Evolutionary conservation across 2,888 invertebrate genomes (phyloP).

Genomic region (Cynaeus angustus): DNA sequence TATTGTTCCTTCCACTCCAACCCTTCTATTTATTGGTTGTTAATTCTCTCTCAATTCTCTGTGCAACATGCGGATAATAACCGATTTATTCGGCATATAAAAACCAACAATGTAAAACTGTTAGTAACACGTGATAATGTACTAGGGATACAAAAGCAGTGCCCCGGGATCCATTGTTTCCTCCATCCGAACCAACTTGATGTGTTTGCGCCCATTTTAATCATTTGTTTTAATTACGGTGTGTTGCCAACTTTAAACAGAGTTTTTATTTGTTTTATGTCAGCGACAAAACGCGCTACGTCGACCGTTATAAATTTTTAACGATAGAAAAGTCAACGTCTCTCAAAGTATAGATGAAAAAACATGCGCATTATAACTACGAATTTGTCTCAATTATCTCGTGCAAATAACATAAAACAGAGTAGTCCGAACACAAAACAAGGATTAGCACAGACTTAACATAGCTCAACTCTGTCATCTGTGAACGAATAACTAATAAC

Average conservation of each 20-base stretch:
- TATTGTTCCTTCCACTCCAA: neutral
- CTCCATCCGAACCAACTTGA: conserved; percentile 31
- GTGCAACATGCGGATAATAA: conserved; percentile 26
- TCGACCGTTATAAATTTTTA: no score
- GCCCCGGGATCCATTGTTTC: conserved; percentile 32
- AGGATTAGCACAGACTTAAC: neutral
- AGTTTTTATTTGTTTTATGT: conserved; percentile 43
- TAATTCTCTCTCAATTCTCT: conserved; percentile 31
- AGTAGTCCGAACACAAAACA: neutral
- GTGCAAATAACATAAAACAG: neutral
- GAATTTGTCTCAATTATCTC: neutral
- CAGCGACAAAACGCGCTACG: conserved; percentile 12
- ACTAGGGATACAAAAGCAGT: conserved; percentile 25
- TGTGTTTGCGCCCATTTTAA: conserved; percentile 39
- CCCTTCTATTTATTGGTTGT: conserved; percentile 18
- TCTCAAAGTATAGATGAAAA: no score
- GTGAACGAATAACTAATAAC: conserved; percentile 5
- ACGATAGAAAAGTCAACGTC: no score
- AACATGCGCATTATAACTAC: no score
- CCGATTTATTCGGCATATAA: conserved; percentile 23
- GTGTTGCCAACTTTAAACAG: conserved; percentile 38
- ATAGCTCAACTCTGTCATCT: neutral
- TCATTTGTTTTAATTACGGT: conserved; percentile 46
- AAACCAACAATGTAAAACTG: conserved; percentile 34
- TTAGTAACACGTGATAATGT: conserved; percentile 42